phyloP scores from a whole-genome alignment of 2,888 invertebrate genomes.

The Drosophila quinaria region DNA sequence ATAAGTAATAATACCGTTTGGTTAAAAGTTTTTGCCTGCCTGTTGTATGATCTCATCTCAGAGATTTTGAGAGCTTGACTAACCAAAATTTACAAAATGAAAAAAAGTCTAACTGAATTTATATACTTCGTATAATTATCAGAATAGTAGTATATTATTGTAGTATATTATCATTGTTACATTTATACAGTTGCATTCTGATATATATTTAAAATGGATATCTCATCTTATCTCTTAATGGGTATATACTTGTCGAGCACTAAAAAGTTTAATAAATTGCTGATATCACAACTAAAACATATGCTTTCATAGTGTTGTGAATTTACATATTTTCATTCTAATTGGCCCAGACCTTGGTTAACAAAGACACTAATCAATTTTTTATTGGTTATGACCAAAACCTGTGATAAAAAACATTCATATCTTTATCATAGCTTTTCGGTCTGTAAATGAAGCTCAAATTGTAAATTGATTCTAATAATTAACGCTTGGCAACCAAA shows the following conservation, averaged over 20 bases:
- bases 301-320: slow-evolving; percentile 13
- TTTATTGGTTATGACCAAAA: slow-evolving; percentile 18
- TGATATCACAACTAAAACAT: neutral
- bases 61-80: neutral
- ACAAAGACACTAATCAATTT: slow-evolving; percentile 12
- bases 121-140: neutral
- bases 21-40: neutral
- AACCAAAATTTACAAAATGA: neutral
- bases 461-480: slow-evolving; percentile 14
- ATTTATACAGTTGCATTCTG: neutral
- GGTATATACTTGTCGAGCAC: slow-evolving; percentile 1
- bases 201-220: neutral
- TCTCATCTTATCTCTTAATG: neutral
- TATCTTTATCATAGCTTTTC: slow-evolving; percentile 26
- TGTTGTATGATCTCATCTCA: neutral
- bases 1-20: neutral
- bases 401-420: slow-evolving; percentile 35
- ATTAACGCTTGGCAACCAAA: slow-evolving; percentile 27
- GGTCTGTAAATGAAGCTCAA: slow-evolving; percentile 3
- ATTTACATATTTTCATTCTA: neutral
- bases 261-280: neutral
- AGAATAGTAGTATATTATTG: too few relatives aligned
- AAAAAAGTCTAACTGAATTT: neutral
- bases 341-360: slow-evolving; percentile 40
- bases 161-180: too few relatives aligned